Conservation (phyloP, 2,888 invertebrate genomes). For the Sarcophaga rosellei region DNA sequence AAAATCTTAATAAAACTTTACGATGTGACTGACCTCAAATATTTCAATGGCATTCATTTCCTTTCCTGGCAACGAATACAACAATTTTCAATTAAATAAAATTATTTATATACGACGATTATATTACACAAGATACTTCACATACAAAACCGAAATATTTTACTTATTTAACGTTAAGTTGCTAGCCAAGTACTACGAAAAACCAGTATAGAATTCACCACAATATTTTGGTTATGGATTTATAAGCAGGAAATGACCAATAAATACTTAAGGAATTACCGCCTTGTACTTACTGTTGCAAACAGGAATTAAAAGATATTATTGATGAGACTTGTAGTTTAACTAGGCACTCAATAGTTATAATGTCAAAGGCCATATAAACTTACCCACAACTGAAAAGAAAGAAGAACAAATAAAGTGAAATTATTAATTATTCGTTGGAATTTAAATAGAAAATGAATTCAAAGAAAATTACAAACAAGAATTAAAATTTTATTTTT, state of each 20-base stretch:
- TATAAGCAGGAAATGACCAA: neutral
- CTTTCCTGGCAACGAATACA: neutral
- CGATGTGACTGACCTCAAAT: neutral
- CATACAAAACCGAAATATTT: no score
- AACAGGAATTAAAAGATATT: neutral
- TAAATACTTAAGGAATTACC: neutral
- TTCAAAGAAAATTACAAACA: no score
- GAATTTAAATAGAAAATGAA: no score
- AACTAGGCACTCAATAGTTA: neutral
- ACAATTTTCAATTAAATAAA: neutral
- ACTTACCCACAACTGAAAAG: no score
- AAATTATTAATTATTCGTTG: no score
- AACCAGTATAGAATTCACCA: neutral
- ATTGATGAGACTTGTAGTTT: neutral
- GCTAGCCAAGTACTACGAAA: neutral
- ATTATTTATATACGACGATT: neutral
- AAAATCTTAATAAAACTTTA: no score
- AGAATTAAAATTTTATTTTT: no score
- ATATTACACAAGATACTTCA: neutral
- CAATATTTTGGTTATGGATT: neutral
- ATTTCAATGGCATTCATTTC: neutral
- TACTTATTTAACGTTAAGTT: neutral
- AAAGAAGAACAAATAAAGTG: no score
- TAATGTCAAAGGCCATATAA: no score
- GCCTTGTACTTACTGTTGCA: neutral